A percentile compares a stretch with the other conserved stretches of the same genome.
Conservation (phyloP, 2,888 invertebrate genomes). For the Clostera curtula region DNA sequence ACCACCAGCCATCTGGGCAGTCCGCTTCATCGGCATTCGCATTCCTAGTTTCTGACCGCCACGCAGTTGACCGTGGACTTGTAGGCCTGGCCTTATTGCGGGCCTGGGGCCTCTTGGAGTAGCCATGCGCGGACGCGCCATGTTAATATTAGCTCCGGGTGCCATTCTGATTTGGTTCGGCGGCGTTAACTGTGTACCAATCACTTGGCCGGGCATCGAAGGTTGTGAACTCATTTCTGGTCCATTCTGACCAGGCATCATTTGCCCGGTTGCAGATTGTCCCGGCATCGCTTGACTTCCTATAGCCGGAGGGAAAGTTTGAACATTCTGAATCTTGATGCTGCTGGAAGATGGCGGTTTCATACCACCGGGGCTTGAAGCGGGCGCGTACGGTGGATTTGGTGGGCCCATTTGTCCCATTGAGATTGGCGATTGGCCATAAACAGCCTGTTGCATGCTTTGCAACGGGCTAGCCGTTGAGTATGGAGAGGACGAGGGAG, state of each 20-base stretch:
- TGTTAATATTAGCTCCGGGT: constrained; percentile 41
- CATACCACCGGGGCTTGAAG: constrained; percentile 52
- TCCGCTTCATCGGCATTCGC: constrained; percentile 61
- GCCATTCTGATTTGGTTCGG: constrained; percentile 58
- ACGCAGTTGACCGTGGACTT: constrained; percentile 58
- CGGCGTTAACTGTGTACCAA: constrained; percentile 43
- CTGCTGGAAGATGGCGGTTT: constrained; percentile 39
- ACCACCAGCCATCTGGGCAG: constrained; percentile 32
- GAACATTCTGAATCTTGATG: constrained; percentile 60
- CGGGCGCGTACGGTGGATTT: constrained; percentile 32
- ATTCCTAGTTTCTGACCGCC: constrained; percentile 42
- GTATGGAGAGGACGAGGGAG: constrained; percentile 42
- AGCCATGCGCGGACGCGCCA: constrained; percentile 50
- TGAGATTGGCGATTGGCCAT: constrained; percentile 44
- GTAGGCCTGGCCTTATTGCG: constrained; percentile 53
- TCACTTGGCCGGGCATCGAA: constrained; percentile 31
- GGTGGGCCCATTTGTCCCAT: constrained; percentile 42
- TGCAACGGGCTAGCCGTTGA: constrained; percentile 54
- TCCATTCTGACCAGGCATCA: constrained; percentile 28
- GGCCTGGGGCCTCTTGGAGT: constrained; percentile 45
- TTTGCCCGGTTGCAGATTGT: constrained; percentile 33
- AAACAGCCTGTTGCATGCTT: constrained; percentile 62
- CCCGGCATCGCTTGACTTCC: no score
- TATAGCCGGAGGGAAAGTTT: constrained; percentile 57
- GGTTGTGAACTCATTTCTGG: constrained; percentile 24